These are phyloP conservation scores for Sprattus sprattus DNA, from an alignment of 2,113 vertebrate genomes.

Conservation along the genomic window DNA sequence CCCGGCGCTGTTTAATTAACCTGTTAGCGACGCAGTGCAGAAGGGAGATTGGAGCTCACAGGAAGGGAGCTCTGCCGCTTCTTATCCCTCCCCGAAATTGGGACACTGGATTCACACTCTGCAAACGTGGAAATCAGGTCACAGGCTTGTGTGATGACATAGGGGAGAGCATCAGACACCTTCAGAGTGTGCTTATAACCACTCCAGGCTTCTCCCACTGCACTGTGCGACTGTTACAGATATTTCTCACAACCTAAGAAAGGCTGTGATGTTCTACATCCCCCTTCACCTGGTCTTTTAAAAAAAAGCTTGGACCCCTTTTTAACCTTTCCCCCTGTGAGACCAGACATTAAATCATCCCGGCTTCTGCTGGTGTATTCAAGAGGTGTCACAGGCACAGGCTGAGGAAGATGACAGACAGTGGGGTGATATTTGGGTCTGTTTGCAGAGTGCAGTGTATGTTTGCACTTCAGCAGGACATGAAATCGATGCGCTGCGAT, in stretches of 20 bases:
- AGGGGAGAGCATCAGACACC: not conserved
- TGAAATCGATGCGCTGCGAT: conserved; percentile 47
- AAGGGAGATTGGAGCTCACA: not conserved
- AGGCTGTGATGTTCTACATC: conserved; percentile 1
- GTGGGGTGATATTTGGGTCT: conserved; percentile 39
- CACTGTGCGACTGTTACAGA: not conserved
- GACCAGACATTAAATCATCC: not conserved
- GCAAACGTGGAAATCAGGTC: not conserved
- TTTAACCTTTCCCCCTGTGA: conserved; percentile 1
- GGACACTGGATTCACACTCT: conserved; percentile 5
- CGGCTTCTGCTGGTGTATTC: not conserved
- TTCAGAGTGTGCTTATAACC: conserved; percentile 1
- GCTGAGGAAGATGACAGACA: not conserved
- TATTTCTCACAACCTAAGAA: not conserved
- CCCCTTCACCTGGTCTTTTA: not conserved
- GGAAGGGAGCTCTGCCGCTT: conserved; percentile 1
- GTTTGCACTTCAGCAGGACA: conserved; percentile 41
- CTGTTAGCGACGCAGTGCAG: conserved; percentile 53
- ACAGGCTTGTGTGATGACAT: not conserved
- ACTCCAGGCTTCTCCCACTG: not conserved
- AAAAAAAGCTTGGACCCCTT: not conserved
- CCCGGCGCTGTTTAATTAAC: conserved; percentile 68
- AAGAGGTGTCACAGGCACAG: not conserved
- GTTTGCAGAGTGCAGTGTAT: conserved; percentile 43
- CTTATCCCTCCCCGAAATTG: not conserved